These are phyloP conservation scores for Coilia nasus DNA, from an alignment of 2,797 vertebrate genomes.

Conservation along the genomic window DNA sequence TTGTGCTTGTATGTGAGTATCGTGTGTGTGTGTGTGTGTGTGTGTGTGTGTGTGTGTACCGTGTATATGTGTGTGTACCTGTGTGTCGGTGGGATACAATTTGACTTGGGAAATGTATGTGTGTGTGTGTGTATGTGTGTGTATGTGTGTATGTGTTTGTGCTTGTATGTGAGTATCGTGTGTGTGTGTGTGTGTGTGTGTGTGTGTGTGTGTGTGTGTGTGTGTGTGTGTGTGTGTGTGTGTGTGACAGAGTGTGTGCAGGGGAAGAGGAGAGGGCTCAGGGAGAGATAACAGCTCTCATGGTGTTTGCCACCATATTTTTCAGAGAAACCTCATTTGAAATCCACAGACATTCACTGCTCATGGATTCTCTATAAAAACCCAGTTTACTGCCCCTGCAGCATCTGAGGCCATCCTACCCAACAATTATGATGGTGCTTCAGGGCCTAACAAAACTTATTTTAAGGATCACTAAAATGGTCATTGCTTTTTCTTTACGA, in stretches of 20 bases:
- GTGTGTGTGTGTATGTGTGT: too few relatives aligned
- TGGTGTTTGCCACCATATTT: slow-evolving; percentile 50
- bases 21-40: not conserved
- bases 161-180: not conserved
- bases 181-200: not conserved
- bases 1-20: not conserved
- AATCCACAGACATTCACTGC: slow-evolving; percentile 57
- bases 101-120: too few relatives aligned
- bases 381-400: slow-evolving; percentile 55
- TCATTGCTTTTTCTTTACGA: slow-evolving; percentile 58
- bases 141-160: too few relatives aligned
- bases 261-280: slow-evolving; percentile 41
- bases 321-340: slow-evolving; percentile 51
- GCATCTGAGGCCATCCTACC: slow-evolving; percentile 45
- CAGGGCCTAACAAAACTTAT: slow-evolving; percentile 50
- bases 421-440: slow-evolving; percentile 54
- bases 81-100: too few relatives aligned
- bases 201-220: not conserved
- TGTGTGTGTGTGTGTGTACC: not conserved
- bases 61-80: not conserved
- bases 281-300: slow-evolving; percentile 49
- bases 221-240: not conserved
- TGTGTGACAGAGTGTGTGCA: not conserved
- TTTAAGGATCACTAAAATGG: slow-evolving; percentile 56
- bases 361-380: slow-evolving; percentile 55